phyloP scores from a whole-genome alignment of 2,888 invertebrate species.

The Esperia sulphurella region DNA sequence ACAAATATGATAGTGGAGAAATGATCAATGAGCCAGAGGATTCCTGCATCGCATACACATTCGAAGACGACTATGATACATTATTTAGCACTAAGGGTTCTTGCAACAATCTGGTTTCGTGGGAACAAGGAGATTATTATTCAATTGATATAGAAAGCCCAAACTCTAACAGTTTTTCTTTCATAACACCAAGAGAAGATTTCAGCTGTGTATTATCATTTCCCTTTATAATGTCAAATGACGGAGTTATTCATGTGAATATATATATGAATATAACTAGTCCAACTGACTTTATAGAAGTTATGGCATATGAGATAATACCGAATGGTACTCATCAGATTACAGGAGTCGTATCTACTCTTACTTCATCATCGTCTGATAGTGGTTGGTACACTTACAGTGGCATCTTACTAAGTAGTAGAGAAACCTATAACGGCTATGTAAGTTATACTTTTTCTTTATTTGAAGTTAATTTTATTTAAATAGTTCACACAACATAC shows the following conservation, averaged over 20 bases:
- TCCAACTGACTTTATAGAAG: not conserved
- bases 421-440: not conserved
- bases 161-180: conserved; percentile 21
- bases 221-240: conserved; percentile 23
- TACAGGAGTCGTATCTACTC: not conserved
- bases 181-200: conserved; percentile 22
- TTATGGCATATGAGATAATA: not conserved
- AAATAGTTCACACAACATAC: too few species aligned
- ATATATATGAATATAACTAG: conserved; percentile 4
- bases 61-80: conserved; percentile 21
- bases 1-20: too few species aligned
- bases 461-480: too few species aligned
- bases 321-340: not conserved
- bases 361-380: not conserved
- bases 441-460: not conserved
- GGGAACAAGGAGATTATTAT: conserved; percentile 26
- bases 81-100: conserved; percentile 21
- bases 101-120: conserved; percentile 21
- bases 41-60: conserved; percentile 27
- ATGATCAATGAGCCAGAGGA: too few species aligned
- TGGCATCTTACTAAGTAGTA: not conserved
- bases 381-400: not conserved
- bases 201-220: conserved; percentile 36
- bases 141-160: conserved; percentile 19
- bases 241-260: conserved; percentile 29